Evolutionary conservation across 2,113 vertebrate species (phyloP).

Genomic region (Brienomyrus brachyistius): DNA sequence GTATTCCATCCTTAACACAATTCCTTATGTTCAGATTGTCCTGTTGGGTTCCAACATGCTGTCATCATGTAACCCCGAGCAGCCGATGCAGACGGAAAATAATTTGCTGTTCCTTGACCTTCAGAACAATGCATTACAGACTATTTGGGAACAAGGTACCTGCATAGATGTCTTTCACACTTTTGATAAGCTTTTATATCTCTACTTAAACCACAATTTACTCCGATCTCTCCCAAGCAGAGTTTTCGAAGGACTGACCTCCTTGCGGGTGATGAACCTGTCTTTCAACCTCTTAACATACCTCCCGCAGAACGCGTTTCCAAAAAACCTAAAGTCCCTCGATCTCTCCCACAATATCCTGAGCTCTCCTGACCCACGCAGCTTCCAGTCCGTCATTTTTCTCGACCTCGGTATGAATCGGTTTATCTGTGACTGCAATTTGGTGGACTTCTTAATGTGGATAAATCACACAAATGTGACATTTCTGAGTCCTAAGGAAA

Average conservation of each 20-base stretch:
- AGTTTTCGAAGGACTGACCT: conserved; percentile 64
- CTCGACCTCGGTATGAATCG: conserved; percentile 64
- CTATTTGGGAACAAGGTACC: conserved; percentile 57
- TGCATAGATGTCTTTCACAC: conserved; percentile 72
- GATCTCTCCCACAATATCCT: conserved; percentile 70
- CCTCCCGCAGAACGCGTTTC: conserved; percentile 59
- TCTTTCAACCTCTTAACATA: conserved; percentile 65
- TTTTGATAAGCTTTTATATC: conserved; percentile 52
- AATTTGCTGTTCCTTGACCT: conserved; percentile 67
- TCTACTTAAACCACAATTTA: conserved; percentile 66
- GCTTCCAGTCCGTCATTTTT: conserved; percentile 53
- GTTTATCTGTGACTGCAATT: conserved; percentile 71
- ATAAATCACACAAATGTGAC: conserved; percentile 63
- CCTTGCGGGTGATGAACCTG: conserved; percentile 63
- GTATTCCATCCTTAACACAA: conserved; percentile 49
- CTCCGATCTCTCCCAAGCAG: conserved; percentile 63
- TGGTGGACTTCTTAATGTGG: conserved; percentile 63
- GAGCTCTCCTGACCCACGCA: conserved; percentile 60
- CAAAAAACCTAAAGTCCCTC: conserved; percentile 57
- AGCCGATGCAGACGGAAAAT: conserved; percentile 22
- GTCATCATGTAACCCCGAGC: conserved; percentile 47
- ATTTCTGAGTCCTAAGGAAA: conserved; percentile 35
- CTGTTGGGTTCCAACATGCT: conserved; percentile 63
- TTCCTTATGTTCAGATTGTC: conserved; percentile 47
- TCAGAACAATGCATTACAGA: conserved; percentile 64